A percentile compares a stretch with the other conserved stretches of the same genome.
Conservation (phyloP, 2,888 invertebrate genomes). For the Dysmachus trigonus region DNA sequence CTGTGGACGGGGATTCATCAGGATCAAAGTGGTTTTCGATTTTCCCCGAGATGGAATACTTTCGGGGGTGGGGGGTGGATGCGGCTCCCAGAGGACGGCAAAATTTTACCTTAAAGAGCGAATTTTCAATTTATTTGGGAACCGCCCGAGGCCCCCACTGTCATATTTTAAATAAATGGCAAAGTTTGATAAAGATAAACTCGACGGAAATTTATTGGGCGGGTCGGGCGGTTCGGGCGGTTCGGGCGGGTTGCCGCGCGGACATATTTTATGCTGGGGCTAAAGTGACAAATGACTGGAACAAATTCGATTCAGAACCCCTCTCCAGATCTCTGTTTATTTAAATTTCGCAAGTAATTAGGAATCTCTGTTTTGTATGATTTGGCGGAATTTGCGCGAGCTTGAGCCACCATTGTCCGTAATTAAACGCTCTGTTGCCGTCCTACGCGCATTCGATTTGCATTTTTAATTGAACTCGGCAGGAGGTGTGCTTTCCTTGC, state of each 20-base stretch:
- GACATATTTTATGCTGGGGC: not conserved
- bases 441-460: not conserved
- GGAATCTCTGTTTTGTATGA: not conserved
- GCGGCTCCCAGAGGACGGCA: slow-evolving; percentile 7
- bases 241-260: not conserved
- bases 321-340: not conserved
- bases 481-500: not conserved
- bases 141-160: not conserved
- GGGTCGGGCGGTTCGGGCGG: too few species aligned
- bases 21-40: slow-evolving; percentile 35
- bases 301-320: slow-evolving; percentile 8
- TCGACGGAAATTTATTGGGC: slow-evolving; percentile 15
- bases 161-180: slow-evolving; percentile 32
- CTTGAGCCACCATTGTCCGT: not conserved
- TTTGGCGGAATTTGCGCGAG: not conserved
- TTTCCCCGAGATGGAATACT: slow-evolving; percentile 12
- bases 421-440: not conserved
- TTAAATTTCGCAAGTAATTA: not conserved
- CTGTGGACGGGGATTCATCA: not conserved
- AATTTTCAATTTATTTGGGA: slow-evolving; percentile 33
- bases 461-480: not conserved
- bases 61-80: too few species aligned
- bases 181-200: slow-evolving; percentile 34
- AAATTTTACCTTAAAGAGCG: not conserved
- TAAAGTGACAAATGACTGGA: slow-evolving; percentile 29